A percentile compares a stretch with the other conserved stretches of the same genome.
Conservation (phyloP, 2,797 vertebrate genomes). For the Phrynocephalus forsythii region DNA sequence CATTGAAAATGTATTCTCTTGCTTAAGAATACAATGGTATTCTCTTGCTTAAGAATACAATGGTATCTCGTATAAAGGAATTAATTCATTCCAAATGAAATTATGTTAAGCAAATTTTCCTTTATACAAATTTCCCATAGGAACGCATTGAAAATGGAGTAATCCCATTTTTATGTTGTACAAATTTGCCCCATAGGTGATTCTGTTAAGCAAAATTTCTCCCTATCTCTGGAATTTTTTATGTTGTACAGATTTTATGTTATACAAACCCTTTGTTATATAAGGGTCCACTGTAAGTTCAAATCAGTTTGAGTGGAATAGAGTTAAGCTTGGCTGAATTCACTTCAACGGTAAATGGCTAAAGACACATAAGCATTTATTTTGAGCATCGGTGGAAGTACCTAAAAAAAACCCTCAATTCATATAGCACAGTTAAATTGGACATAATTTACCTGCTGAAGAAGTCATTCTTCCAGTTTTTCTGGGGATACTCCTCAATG, state of each 20-base stretch:
- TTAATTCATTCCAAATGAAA: too few relatives aligned
- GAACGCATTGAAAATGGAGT: too few relatives aligned
- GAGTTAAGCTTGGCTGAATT: not conserved
- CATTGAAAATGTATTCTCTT: too few relatives aligned
- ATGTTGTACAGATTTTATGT: too few relatives aligned
- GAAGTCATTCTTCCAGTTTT: conserved; percentile 63
- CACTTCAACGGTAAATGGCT: not conserved
- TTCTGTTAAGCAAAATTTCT: too few relatives aligned
- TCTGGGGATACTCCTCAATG: conserved; percentile 82
- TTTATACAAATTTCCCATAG: too few relatives aligned
- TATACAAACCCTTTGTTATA: not conserved
- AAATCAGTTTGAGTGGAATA: not conserved
- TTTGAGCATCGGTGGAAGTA: not conserved
- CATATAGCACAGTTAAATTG: not conserved
- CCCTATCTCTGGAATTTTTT: too few relatives aligned
- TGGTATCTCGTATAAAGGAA: too few relatives aligned
- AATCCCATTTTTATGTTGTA: too few relatives aligned
- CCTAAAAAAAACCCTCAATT: not conserved
- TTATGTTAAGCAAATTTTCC: too few relatives aligned
- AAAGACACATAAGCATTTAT: not conserved
- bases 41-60: not conserved
- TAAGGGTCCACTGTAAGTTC: too few relatives aligned
- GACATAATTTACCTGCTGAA: conserved; percentile 79
- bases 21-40: not conserved
- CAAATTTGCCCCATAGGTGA: too few relatives aligned